Conservation (phyloP, 2,888 invertebrate species). For the Caenorhabditis sp. region DNA sequence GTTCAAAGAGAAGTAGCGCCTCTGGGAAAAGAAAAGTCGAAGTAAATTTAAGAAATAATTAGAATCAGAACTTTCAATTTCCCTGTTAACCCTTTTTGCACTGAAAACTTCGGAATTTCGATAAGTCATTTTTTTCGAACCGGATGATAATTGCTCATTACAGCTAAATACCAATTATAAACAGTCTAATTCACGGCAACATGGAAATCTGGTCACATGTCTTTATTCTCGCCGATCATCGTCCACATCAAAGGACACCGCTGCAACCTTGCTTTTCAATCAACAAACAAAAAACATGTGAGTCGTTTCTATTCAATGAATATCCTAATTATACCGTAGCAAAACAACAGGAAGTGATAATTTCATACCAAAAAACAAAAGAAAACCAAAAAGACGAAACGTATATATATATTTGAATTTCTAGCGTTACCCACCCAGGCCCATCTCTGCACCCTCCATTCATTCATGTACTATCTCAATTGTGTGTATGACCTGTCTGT, state of each 20-base stretch:
- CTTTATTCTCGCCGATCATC: neutral
- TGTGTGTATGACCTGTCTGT: neutral
- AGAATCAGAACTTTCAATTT: too few relatives aligned
- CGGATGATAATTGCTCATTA: too few relatives aligned
- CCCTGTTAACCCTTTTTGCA: too few relatives aligned
- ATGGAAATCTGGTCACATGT: neutral
- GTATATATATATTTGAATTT: constrained; percentile 32
- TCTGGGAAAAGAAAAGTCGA: too few relatives aligned
- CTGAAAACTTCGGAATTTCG: too few relatives aligned
- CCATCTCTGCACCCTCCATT: constrained; percentile 8
- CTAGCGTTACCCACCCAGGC: constrained; percentile 37
- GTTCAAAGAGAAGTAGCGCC: too few relatives aligned
- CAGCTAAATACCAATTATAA: too few relatives aligned
- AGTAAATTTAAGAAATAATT: too few relatives aligned
- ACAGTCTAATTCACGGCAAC: neutral
- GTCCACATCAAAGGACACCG: neutral
- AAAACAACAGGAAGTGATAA: neutral
- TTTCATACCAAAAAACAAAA: neutral
- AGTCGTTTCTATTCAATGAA: neutral
- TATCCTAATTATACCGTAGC: neutral
- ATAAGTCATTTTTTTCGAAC: too few relatives aligned
- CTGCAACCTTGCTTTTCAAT: neutral
- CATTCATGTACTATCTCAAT: neutral
- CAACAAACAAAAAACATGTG: neutral
- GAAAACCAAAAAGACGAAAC: neutral